These are phyloP conservation scores for Megastigmus dorsalis DNA, from an alignment of 2,888 invertebrate genomes.

Conservation along the genomic window DNA sequence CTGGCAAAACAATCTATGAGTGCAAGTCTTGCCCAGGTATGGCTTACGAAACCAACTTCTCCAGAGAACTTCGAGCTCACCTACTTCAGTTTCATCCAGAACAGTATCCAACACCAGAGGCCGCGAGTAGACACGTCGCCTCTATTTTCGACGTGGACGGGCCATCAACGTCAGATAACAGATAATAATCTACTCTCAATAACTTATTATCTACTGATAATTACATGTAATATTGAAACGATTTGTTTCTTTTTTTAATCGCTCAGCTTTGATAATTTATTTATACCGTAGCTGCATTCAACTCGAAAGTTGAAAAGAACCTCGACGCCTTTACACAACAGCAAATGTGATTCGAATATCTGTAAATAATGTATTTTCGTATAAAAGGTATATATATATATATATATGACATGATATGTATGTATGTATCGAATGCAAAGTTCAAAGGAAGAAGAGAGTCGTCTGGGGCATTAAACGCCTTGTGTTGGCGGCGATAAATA, in stretches of 20 bases:
- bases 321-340: background rate
- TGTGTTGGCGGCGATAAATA: conserved; percentile 46
- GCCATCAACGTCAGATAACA: too few relatives aligned
- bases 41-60: conserved; percentile 79
- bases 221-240: background rate
- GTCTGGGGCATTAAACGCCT: conserved; percentile 30
- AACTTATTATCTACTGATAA: background rate
- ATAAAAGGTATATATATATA: conserved; percentile 14
- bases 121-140: conserved; percentile 76
- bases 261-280: background rate
- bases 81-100: conserved; percentile 78
- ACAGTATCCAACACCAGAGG: conserved; percentile 75
- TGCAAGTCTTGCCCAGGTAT: conserved; percentile 79
- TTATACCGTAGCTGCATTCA: background rate
- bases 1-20: conserved; percentile 85
- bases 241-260: too few relatives aligned
- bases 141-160: conserved; percentile 75
- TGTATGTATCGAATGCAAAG: conserved; percentile 23
- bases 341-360: conserved; percentile 25
- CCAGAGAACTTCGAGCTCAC: conserved; percentile 82
- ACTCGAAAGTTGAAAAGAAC: background rate
- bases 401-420: too few relatives aligned
- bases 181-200: background rate
- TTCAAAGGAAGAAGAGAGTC: background rate
- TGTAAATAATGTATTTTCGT: conserved; percentile 40